These are phyloP conservation scores for Myotis brandtii DNA, from an alignment of 2,113 vertebrate species.

Conservation along the genomic window DNA sequence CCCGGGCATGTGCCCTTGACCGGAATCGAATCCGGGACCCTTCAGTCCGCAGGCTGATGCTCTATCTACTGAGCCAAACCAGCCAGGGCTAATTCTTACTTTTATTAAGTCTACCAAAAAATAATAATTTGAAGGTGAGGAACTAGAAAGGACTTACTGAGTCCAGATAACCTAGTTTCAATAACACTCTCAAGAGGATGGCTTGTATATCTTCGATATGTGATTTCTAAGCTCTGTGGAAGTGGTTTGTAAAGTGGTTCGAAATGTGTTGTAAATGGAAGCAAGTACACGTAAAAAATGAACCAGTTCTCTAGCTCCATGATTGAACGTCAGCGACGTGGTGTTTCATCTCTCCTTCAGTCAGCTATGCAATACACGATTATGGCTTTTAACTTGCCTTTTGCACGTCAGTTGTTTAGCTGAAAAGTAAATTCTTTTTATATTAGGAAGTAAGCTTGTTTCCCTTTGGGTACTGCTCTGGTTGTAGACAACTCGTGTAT, in stretches of 20 bases:
- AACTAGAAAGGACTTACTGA: not conserved
- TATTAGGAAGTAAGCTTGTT: slow-evolving; percentile 51
- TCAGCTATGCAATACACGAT: slow-evolving; percentile 37
- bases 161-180: slow-evolving; percentile 2
- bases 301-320: not conserved
- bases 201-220: not conserved
- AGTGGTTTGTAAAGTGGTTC: not conserved
- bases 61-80: too few species aligned
- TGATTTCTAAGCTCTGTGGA: too few species aligned
- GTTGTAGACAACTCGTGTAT: slow-evolving; percentile 63
- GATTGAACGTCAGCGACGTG: slow-evolving; percentile 21
- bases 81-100: not conserved
- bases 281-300: not conserved
- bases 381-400: slow-evolving; percentile 48
- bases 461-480: slow-evolving; percentile 42
- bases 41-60: too few species aligned
- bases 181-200: not conserved
- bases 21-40: too few species aligned
- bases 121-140: not conserved
- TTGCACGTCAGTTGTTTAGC: slow-evolving; percentile 59
- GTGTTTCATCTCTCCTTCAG: slow-evolving; percentile 37
- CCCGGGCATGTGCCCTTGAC: too few species aligned
- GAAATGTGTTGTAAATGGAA: slow-evolving; percentile 11
- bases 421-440: slow-evolving; percentile 60
- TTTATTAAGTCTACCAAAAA: not conserved